Conservation (phyloP, 2,113 vertebrate species). For the Bambusicola thoracicus region DNA sequence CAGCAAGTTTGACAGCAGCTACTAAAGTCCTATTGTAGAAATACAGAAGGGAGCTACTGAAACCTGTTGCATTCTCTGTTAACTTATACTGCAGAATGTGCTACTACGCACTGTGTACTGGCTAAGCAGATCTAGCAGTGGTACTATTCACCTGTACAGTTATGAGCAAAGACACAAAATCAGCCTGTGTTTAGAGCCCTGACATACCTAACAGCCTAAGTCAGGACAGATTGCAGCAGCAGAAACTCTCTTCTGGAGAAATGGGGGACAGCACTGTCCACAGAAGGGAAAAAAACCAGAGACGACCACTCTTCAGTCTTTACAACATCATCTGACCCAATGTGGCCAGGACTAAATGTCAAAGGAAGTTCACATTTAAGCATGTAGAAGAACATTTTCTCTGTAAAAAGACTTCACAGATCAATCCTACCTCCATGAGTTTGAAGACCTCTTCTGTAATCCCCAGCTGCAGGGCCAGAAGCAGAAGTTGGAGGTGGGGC, state of each 20-base stretch:
- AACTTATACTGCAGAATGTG: not conserved
- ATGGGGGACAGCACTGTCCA: accelerated
- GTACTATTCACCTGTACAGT: too few species aligned
- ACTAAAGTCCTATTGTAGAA: not conserved
- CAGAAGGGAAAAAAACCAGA: not conserved
- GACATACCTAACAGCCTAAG: accelerated
- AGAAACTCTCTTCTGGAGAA: not conserved
- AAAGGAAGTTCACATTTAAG: not conserved
- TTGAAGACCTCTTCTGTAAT: not conserved
- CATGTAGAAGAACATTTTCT: not conserved
- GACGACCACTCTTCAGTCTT: accelerated
- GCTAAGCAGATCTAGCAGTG: not conserved
- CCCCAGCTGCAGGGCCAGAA: not conserved
- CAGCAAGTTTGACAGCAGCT: not conserved
- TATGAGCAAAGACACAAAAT: not conserved
- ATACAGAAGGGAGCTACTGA: accelerated
- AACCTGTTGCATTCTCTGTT: not conserved
- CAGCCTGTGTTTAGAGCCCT: not conserved
- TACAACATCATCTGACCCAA: not conserved
- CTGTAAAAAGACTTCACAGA: not conserved
- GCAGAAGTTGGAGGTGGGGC: not conserved
- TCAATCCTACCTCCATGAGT: too few species aligned
- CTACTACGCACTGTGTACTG: not conserved
- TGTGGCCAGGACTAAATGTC: not conserved
- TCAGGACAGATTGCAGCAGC: not conserved